Evolutionary conservation across 2,113 vertebrate genomes (phyloP), one percentile per base, ranked within the genome.

Genomic region (Menura novaehollandiae): DNA sequence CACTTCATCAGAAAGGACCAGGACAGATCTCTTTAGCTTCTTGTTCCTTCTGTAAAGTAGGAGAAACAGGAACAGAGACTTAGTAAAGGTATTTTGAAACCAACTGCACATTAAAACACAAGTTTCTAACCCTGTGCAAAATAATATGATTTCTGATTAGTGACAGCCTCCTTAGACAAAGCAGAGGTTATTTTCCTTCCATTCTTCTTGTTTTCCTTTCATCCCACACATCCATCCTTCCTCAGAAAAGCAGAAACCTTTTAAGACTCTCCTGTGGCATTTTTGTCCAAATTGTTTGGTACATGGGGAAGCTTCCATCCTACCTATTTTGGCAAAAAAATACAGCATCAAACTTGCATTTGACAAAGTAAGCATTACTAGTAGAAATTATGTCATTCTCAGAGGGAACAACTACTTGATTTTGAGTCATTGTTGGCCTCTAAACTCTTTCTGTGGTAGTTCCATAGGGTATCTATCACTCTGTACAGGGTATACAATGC

Each of bases 381-480:
- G 33, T 15, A 51, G 30, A 59, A 86, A 62, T 33, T 13, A 26
- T 7, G 20, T 41, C 49, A 15, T 69, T 83, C 33, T 64, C 23
- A 1, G 43, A 59, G 30, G 20, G 39, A 64, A 55, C 32, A 51
- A 13, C 27, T 47, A 11, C 24, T 79, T 11, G 43, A 59, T 63
- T 75, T 72, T 67, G 20, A 60, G n/a, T 14, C 37, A 18, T 0
- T 6, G 20, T 13, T 32, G n/a, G 17, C n/a, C 66, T 30, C 62
- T 63, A 23, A 47, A 44, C 55, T 39, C 27, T 68, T 23, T 39
- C 1, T 23, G 1, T 11, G 41, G 9, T 17, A 37, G 24, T 47
- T 52, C 35, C 33, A 20, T 1, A 1, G 26, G 15, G 8, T 15
- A 7, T 24, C 1, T 23, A 19, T 24, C 10, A 11, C 22, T n/a